A percentile compares a stretch with the other conserved stretches of the same genome.
Evolutionary conservation across 2,888 invertebrate species (phyloP).

Genomic region (Oasisia sp.): DNA sequence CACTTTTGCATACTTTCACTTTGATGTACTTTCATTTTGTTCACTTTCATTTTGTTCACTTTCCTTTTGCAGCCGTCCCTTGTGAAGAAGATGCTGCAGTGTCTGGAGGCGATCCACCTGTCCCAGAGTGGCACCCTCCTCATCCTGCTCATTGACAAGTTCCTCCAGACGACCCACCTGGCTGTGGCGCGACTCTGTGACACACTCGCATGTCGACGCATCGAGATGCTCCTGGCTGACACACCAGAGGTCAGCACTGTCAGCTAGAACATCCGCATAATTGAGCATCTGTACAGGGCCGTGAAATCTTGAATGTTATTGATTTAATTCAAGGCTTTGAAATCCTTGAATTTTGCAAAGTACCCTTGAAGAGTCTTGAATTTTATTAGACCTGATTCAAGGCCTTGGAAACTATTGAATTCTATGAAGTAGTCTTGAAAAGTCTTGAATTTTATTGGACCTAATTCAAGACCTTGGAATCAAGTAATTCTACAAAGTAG

Average conservation of each 20-base stretch:
- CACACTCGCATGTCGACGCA: slow-evolving; percentile 76
- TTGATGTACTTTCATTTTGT: slow-evolving; percentile 18
- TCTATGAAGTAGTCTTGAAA: neutral
- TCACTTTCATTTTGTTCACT: slow-evolving; percentile 27
- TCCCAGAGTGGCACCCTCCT: slow-evolving; percentile 81
- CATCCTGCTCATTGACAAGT: slow-evolving; percentile 72
- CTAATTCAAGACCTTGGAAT: no score
- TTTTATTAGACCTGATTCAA: neutral
- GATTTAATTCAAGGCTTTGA: no score
- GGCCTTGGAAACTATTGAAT: no score
- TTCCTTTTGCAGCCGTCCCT: slow-evolving; percentile 72
- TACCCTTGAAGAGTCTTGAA: no score
- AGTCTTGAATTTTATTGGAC: no score
- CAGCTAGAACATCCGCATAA: neutral
- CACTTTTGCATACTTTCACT: no score
- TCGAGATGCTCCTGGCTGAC: slow-evolving; percentile 77
- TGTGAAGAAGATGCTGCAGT: slow-evolving; percentile 76
- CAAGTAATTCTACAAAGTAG: no score
- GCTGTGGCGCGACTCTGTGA: slow-evolving; percentile 76
- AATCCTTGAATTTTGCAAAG: no score
- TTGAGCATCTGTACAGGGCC: no score
- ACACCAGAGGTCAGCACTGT: slow-evolving; percentile 51
- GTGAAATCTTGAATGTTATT: no score
- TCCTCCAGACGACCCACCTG: slow-evolving; percentile 77
- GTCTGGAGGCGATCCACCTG: slow-evolving; percentile 72